Evolutionary conservation across 2,888 invertebrate species (phyloP), one percentile per base, ranked within the genome.

Genomic region (Caenorhabditis zanzibari): DNA sequence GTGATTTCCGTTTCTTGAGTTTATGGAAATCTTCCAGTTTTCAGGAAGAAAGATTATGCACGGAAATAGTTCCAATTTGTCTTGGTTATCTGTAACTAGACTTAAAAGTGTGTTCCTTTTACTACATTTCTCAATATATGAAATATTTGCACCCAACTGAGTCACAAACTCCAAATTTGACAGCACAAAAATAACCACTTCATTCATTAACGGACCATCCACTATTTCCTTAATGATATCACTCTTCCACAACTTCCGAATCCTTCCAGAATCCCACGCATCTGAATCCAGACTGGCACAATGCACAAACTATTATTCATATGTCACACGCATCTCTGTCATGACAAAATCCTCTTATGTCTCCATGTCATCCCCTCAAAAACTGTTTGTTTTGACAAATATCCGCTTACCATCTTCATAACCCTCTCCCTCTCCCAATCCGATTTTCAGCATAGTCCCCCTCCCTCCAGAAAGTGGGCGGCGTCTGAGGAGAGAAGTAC

Each of bases 321-420:
- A 47, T 66, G 66, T 59, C 75, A 66, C 9, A 66, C 44, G 44
- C 75, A 69, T 52, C 22, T 47, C 24, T 64, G 74, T 64, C 74
- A 69, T 76, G 69, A 24, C 69, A 68, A 69, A 76, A 76, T 19
- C 59, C 49, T 16, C 76, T 68, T 76, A 69, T 69, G 66, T 19
- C 41, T 56, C 44, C 22, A 19, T 59, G 24, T 71, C 58, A 71
- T 47, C 35, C 38, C 41, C 56, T 63, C 47, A 3, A 58, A 64
- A 71, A 61, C 52, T 56, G 35, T 72, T 54, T 77, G 7, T 19
- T 66, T 12, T 32, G 22, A 32, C 61, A 61, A 71, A 28, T 32
- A 79, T 72, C 79, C 79, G 79, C 41, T 79, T 79, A 79, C 68
- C 22, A 49, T 16, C 19, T 38, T 22, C 6, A 38, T 61, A 28